Evolutionary conservation across 1,140 invertebrate species (phyloP).

Genomic region (Ceratina calcarata): DNA sequence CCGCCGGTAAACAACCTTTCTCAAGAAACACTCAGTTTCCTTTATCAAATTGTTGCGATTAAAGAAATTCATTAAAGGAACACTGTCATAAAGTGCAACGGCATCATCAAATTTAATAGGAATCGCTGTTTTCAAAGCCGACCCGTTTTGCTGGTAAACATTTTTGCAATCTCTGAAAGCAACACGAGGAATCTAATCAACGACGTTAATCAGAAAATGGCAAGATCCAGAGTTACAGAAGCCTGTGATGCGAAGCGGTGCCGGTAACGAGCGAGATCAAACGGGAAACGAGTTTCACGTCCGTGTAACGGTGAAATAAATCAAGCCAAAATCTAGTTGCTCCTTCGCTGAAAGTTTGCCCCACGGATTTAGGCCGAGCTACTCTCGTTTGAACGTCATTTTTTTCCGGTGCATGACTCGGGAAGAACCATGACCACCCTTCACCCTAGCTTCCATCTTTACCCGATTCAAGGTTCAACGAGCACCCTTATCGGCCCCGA

Average conservation of each 20-base stretch:
- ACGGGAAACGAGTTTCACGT: background rate
- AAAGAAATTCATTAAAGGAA: no score
- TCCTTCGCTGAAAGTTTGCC: slow-evolving; percentile 20
- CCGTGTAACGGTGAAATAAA: slow-evolving; percentile 17
- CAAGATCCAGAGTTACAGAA: background rate
- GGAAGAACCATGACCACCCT: slow-evolving; percentile 41
- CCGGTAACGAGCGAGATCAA: slow-evolving; percentile 20
- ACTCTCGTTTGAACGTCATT: background rate
- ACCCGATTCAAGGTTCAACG: slow-evolving; percentile 35
- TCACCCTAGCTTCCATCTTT: background rate
- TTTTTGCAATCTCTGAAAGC: background rate
- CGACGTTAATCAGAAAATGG: background rate
- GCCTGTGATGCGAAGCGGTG: background rate
- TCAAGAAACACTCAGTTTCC: no score
- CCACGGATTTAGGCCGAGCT: slow-evolving; percentile 5
- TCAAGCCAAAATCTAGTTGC: slow-evolving; percentile 32
- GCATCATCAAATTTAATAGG: no score
- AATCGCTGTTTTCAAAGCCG: no score
- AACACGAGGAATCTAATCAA: background rate
- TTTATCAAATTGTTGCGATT: no score
- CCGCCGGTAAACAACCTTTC: background rate
- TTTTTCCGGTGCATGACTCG: slow-evolving; percentile 36
- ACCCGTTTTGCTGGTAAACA: no score
- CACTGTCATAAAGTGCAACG: no score
- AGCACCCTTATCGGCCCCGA: slow-evolving; percentile 10